These are phyloP conservation scores for Parapsyche elsis DNA, from an alignment of 1,140 invertebrate species.

Conservation along the genomic window DNA sequence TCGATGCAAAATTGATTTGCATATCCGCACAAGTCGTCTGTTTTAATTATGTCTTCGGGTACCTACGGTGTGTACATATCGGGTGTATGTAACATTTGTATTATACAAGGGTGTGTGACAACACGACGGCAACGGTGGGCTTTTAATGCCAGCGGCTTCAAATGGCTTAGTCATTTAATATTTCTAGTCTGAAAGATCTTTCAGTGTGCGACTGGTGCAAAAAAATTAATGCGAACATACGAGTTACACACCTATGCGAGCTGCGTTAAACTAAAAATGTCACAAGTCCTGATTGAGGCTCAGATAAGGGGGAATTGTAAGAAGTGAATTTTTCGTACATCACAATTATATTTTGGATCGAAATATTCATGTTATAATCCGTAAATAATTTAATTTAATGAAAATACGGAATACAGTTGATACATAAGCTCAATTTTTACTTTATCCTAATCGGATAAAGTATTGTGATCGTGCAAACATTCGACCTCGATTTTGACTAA, in stretches of 20 bases:
- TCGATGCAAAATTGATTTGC: constrained; percentile 11
- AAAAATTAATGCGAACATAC: neutral
- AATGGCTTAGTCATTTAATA: constrained; percentile 20
- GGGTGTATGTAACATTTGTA: too few species aligned
- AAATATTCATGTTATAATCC: too few species aligned
- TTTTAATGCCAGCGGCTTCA: constrained; percentile 6
- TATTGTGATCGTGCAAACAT: too few species aligned
- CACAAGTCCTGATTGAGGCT: too few species aligned
- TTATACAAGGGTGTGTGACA: constrained; percentile 21
- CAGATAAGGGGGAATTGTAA: too few species aligned
- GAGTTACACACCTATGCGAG: neutral
- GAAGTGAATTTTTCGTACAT: neutral
- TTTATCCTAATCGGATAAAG: too few species aligned
- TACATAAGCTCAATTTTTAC: too few species aligned
- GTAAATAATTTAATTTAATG: too few species aligned
- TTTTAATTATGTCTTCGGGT: constrained; percentile 25
- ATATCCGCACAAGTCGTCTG: neutral
- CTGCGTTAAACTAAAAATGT: too few species aligned
- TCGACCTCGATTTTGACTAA: too few species aligned
- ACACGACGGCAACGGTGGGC: neutral
- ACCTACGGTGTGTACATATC: neutral
- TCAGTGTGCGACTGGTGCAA: neutral
- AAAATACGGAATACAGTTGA: too few species aligned
- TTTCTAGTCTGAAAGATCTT: constrained; percentile 15
- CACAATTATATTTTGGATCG: too few species aligned